Base-by-base conservation (phyloP, 1,140 invertebrate species). In the Druon quercuslanigerum region DNA sequence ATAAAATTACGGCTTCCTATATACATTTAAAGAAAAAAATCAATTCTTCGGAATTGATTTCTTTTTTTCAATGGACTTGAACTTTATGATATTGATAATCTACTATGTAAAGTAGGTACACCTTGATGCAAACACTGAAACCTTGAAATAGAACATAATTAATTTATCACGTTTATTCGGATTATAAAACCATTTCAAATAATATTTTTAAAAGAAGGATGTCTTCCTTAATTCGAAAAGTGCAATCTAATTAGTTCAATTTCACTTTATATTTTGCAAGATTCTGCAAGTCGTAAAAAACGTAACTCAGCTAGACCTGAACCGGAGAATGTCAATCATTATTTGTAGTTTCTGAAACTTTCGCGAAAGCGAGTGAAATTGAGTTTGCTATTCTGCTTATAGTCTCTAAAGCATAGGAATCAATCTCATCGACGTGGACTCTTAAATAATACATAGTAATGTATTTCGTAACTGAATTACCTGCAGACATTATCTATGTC, bases 401-500 rank as follows among this genome's bases (percentile, higher is more conserved):
- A 66, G 60, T 46, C 40, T 57, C 56, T 57, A 57, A 57, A 57
- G 25, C 56, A 25, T 56, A 56, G 25, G 40, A 66, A 66, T 66
- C 60, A 66, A 66, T 66, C 60, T 40, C 12, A 33, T 40, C 46
- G 60, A 40, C 60, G 60, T 40, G 60, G 25, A 9, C 40, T 66
- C 40, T 66, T 66, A n/a, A 66, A 66, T 66, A 66, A 66, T 66
- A 66, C n/a, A 66, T 66, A 66, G 46, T 0, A 66, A 66, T 66
- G 19, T 14, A 60, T 60, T 60, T 33, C n/a, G 25, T 51, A 54
- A 33, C 50, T 19, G 51, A 70, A 33, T 76, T 86, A 92, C 87
- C 92, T 91, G 90, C 93, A 94, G 50, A 93, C 93, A 25, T 88
- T 86, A 72, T 93, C 92, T 12, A 94, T 93, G 84, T 94, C 93